A percentile compares a stretch with the other conserved stretches of the same genome.
Evolutionary conservation across 1,140 invertebrate genomes (phyloP).

Genomic region (Ridgeia piscesae): DNA sequence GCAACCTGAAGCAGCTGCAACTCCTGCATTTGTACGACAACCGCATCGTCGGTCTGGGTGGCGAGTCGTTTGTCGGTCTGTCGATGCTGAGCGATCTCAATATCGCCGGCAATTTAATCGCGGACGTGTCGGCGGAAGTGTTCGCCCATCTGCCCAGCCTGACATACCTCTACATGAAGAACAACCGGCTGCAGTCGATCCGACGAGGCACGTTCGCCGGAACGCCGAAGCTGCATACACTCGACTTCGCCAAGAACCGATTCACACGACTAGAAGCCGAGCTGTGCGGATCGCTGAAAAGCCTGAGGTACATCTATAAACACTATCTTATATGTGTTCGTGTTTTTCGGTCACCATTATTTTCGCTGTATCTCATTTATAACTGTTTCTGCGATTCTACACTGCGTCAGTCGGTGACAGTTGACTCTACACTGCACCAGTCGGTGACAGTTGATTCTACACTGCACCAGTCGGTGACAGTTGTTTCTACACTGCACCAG

Average conservation of each 20-base stretch:
- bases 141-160: constrained; percentile 1
- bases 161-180: constrained; percentile 29
- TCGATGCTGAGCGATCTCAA: constrained; percentile 61
- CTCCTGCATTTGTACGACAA: constrained; percentile 75
- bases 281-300: constrained; percentile 6
- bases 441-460: too few relatives aligned
- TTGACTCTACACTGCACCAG: too few relatives aligned
- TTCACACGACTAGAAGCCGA: not conserved
- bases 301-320: constrained; percentile 11
- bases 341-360: too few relatives aligned
- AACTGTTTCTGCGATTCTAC: too few relatives aligned
- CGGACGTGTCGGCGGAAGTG: constrained; percentile 51
- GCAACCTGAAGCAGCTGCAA: constrained; percentile 55
- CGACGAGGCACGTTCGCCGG: constrained; percentile 19
- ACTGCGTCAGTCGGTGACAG: too few relatives aligned
- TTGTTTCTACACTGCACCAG: too few relatives aligned
- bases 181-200: constrained; percentile 28
- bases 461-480: too few relatives aligned
- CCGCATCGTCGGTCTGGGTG: constrained; percentile 64
- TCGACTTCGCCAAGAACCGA: constrained; percentile 18
- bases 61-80: constrained; percentile 60
- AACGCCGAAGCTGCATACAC: not conserved
- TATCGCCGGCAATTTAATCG: constrained; percentile 57
- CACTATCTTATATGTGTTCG: not conserved
- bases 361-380: too few relatives aligned